phyloP scores from a whole-genome alignment of 2,888 invertebrate genomes.

The Petrolisthes manimaculis region DNA sequence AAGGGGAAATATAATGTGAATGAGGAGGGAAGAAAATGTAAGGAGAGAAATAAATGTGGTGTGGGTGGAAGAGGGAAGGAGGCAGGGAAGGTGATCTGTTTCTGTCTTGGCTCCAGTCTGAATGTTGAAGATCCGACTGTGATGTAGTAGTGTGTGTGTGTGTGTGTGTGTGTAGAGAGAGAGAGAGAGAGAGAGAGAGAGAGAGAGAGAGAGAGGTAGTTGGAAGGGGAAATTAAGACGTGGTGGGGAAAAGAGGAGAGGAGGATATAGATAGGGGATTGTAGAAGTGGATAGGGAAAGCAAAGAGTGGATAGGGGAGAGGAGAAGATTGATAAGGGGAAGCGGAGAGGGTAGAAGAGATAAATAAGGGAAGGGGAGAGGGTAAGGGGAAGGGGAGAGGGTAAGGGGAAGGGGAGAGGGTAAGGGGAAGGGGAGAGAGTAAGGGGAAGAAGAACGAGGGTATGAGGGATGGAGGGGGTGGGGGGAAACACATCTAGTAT shows the following conservation, averaged over 20 bases:
- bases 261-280: not conserved
- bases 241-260: not conserved
- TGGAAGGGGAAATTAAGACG: not conserved
- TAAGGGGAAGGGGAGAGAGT: not conserved
- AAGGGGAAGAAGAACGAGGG: not conserved
- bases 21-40: too few species aligned
- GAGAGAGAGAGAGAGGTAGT: not conserved
- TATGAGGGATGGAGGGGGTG: not conserved
- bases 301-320: not conserved
- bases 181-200: slow-evolving; percentile 7
- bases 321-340: not conserved
- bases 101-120: not conserved
- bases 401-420: too few species aligned
- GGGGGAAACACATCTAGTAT: not conserved
- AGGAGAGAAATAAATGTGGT: too few species aligned
- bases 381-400: too few species aligned
- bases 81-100: too few species aligned
- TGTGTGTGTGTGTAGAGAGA: slow-evolving; percentile 1
- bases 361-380: not conserved
- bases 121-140: not conserved
- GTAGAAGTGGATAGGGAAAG: not conserved
- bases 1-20: not conserved
- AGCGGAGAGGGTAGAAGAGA: not conserved
- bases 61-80: too few species aligned
- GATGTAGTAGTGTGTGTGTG: not conserved